Conservation (phyloP, 2,113 vertebrate species). For the Hippoglossus stenolepis region DNA sequence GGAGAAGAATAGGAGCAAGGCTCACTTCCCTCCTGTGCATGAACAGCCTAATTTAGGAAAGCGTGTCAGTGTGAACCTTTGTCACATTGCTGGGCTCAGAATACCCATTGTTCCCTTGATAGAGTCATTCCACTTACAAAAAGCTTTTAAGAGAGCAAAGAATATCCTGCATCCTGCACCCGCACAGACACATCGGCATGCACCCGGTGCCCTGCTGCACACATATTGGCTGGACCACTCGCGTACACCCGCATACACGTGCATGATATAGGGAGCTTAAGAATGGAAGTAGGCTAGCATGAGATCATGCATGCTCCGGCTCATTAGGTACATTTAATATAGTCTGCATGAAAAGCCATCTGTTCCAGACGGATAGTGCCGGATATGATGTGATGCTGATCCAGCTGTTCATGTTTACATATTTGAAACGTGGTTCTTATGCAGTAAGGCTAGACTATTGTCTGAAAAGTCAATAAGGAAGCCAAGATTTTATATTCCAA, state of each 20-base stretch:
- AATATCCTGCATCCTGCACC: constrained; percentile 61
- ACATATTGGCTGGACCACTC: constrained; percentile 13
- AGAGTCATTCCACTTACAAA: constrained; percentile 70
- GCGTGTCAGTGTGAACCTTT: constrained; percentile 82
- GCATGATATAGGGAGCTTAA: constrained; percentile 65
- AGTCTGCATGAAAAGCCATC: constrained; percentile 77
- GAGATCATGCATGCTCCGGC: constrained; percentile 75
- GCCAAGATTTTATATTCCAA: not conserved
- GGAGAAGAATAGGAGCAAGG: constrained; percentile 75
- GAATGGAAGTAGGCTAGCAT: constrained; percentile 78
- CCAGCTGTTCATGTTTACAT: constrained; percentile 64
- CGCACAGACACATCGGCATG: constrained; percentile 62
- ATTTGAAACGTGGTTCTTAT: constrained; percentile 53
- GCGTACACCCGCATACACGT: constrained; percentile 34
- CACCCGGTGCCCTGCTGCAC: constrained; percentile 16
- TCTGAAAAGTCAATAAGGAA: constrained; percentile 1
- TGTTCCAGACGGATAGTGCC: constrained; percentile 73
- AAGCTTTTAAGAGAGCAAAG: constrained; percentile 47
- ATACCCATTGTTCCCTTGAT: constrained; percentile 81
- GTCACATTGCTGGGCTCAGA: constrained; percentile 76
- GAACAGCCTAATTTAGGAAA: constrained; percentile 81
- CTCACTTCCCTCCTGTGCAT: constrained; percentile 74
- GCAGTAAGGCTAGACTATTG: constrained; percentile 28
- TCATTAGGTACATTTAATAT: constrained; percentile 80
- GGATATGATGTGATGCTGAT: constrained; percentile 71